These are phyloP conservation scores for Erannis defoliaria DNA, from an alignment of 2,888 invertebrate genomes.

Conservation along the genomic window DNA sequence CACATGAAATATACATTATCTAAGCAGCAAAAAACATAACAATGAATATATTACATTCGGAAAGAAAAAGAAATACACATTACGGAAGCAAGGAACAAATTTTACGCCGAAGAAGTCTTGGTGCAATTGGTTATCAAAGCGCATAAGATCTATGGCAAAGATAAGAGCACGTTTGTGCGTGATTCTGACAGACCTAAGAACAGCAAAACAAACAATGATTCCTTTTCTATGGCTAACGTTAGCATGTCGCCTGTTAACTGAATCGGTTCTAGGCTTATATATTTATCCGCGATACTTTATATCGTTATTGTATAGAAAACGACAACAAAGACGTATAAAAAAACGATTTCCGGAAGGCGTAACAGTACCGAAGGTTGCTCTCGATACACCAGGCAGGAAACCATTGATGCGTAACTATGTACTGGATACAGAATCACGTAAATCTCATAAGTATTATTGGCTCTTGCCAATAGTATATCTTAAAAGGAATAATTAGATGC, in stretches of 20 bases:
- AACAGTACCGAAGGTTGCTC: constrained; percentile 43
- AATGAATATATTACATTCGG: too few relatives aligned
- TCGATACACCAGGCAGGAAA: constrained; percentile 39
- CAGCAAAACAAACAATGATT: neutral
- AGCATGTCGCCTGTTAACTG: constrained; percentile 15
- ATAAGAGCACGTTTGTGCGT: too few relatives aligned
- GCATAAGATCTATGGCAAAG: too few relatives aligned
- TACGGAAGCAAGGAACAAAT: too few relatives aligned
- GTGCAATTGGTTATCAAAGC: neutral
- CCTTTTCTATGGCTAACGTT: neutral
- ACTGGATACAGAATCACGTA: constrained; percentile 30
- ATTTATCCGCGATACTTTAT: constrained; percentile 44
- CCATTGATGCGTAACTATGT: constrained; percentile 44
- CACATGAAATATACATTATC: too few relatives aligned
- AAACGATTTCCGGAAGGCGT: constrained; percentile 42
- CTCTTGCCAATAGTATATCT: constrained; percentile 25
- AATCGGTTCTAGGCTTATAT: constrained; percentile 7
- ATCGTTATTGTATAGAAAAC: constrained; percentile 38
- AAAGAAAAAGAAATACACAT: too few relatives aligned
- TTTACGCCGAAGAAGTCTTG: neutral
- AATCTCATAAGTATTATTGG: constrained; percentile 21
- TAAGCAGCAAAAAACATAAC: too few relatives aligned
- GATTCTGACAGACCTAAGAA: too few relatives aligned
- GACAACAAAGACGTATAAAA: constrained; percentile 44
- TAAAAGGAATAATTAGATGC: constrained; percentile 33